These are phyloP conservation scores for Montipora sp. DNA, from an alignment of 64 coral and sea anemone genomes.

Conservation along the genomic window DNA sequence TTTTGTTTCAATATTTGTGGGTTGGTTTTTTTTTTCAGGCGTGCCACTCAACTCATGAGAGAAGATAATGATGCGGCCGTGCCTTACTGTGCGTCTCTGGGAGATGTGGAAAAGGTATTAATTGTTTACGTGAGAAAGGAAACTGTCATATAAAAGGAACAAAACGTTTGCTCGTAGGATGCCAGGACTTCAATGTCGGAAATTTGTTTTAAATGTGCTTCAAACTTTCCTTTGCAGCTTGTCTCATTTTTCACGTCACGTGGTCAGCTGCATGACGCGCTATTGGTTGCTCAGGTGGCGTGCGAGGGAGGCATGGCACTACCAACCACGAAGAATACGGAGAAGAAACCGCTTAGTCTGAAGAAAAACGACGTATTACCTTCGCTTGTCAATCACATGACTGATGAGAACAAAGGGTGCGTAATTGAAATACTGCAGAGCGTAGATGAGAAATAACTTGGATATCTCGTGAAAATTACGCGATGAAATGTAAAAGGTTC, in stretches of 20 bases:
- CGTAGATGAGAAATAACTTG: too few species aligned
- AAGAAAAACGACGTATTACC: constrained; percentile 75
- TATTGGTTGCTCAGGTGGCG: constrained; percentile 87
- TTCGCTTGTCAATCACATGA: constrained; percentile 45
- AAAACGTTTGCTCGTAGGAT: too few species aligned
- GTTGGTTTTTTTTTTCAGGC: constrained; percentile 51
- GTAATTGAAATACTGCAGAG: too few species aligned
- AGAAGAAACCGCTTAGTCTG: constrained; percentile 54
- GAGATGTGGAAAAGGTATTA: constrained; percentile 79
- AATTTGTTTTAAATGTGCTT: not conserved
- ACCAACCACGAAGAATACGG: constrained; percentile 31
- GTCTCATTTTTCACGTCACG: constrained; percentile 86
- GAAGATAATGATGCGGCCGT: constrained; percentile 87
- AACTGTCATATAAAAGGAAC: too few species aligned
- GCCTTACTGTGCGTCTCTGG: constrained; percentile 89
- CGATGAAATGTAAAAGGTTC: too few species aligned
- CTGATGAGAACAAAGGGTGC: constrained; percentile 42
- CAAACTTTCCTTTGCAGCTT: constrained; percentile 57
- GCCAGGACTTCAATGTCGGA: too few species aligned
- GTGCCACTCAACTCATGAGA: constrained; percentile 80
- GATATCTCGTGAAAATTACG: too few species aligned
- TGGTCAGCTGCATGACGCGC: constrained; percentile 90
- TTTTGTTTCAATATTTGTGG: not conserved
- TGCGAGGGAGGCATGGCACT: constrained; percentile 75
- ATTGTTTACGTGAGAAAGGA: too few species aligned